Evolutionary conservation across 1,140 invertebrate genomes (phyloP).

Genomic region (Gerris buenoi): DNA sequence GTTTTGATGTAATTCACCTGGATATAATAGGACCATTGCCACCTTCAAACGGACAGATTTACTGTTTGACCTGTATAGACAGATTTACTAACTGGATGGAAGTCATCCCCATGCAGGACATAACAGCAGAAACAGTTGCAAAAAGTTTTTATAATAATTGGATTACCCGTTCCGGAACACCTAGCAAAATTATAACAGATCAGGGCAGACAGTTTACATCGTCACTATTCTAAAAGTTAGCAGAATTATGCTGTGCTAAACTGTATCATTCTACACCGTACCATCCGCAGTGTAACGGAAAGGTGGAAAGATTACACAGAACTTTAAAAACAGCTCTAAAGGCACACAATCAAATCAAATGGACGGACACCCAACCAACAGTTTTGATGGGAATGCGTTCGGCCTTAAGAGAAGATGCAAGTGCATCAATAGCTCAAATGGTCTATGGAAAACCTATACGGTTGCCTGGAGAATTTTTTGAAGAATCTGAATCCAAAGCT

Average conservation of each 20-base stretch:
- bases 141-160: slow-evolving; percentile 23
- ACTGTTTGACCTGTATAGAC: slow-evolving; percentile 30
- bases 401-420: slow-evolving; percentile 2
- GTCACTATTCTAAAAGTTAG: neutral
- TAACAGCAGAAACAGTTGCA: slow-evolving; percentile 27
- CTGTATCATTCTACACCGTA: neutral
- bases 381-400: slow-evolving; percentile 26
- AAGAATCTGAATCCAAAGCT: neutral
- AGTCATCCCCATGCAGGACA: slow-evolving; percentile 30
- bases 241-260: neutral
- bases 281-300: neutral
- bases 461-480: neutral
- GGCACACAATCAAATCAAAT: slow-evolving; percentile 15
- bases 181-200: slow-evolving; percentile 24
- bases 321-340: slow-evolving; percentile 20
- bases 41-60: slow-evolving; percentile 19
- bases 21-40: slow-evolving; percentile 33
- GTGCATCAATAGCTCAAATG: slow-evolving; percentile 9
- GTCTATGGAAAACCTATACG: slow-evolving; percentile 11
- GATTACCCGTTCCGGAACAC: slow-evolving; percentile 26
- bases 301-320: neutral
- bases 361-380: slow-evolving; percentile 21
- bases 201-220: slow-evolving; percentile 27
- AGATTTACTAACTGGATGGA: slow-evolving; percentile 20
- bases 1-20: slow-evolving; percentile 33